These are phyloP conservation scores for Catocala sponsa DNA, from an alignment of 2,888 invertebrate species.

Conservation along the genomic window DNA sequence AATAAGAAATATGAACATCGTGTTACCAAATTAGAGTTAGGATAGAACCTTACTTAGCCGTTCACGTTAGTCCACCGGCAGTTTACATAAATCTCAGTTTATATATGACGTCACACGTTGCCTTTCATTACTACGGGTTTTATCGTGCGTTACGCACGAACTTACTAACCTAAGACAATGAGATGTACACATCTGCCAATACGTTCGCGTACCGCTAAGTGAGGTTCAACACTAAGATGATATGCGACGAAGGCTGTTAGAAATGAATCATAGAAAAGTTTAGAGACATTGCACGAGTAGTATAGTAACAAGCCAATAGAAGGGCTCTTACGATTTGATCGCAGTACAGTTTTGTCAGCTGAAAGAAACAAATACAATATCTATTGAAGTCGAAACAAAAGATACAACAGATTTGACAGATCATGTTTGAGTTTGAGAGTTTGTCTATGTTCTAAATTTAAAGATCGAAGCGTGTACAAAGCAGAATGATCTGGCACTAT, in stretches of 20 bases:
- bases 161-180: too few species aligned
- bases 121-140: too few species aligned
- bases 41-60: constrained; percentile 1
- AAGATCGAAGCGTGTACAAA: too few species aligned
- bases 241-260: constrained; percentile 49
- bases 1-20: not conserved
- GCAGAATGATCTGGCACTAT: too few species aligned
- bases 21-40: constrained; percentile 42
- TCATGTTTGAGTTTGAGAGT: not conserved
- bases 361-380: constrained; percentile 74
- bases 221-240: constrained; percentile 6
- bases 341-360: constrained; percentile 86
- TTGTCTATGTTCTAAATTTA: too few species aligned
- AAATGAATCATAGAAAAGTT: constrained; percentile 52
- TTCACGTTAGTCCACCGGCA: not conserved
- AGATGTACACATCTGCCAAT: too few species aligned
- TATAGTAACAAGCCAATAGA: constrained; percentile 60
- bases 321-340: constrained; percentile 82
- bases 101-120: too few species aligned
- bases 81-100: not conserved
- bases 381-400: constrained; percentile 52
- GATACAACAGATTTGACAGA: not conserved
- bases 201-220: not conserved
- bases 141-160: too few species aligned
- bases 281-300: constrained; percentile 44